Conservation (phyloP, 2,797 vertebrate species). For the Channallabes apus region DNA sequence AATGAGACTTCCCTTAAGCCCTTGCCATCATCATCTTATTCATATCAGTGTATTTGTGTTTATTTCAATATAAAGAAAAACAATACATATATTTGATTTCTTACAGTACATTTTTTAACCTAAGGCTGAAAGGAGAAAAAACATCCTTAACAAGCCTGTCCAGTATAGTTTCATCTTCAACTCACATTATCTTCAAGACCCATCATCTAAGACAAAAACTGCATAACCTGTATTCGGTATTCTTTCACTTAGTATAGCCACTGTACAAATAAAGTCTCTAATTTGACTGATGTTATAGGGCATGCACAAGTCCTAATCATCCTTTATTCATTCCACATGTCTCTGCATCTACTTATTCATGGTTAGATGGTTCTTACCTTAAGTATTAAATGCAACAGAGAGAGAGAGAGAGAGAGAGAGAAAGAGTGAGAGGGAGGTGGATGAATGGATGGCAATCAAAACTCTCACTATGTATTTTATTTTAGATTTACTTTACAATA, state of each 20-base stretch:
- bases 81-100: background rate
- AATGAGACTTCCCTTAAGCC: background rate
- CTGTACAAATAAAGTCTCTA: background rate
- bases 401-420: no score
- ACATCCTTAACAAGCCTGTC: background rate
- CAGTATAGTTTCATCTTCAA: background rate
- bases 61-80: background rate
- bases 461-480: background rate
- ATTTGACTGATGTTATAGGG: background rate
- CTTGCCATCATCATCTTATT: background rate
- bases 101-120: background rate
- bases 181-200: background rate
- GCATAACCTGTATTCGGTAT: background rate
- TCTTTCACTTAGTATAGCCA: background rate
- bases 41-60: background rate
- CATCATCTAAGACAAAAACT: background rate
- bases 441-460: background rate
- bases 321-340: background rate
- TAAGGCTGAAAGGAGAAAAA: background rate
- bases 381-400: background rate
- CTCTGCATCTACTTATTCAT: background rate
- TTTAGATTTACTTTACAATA: background rate
- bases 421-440: accelerated
- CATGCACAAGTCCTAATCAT: background rate
- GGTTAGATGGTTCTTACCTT: background rate